A percentile compares a stretch with the other conserved stretches of the same genome.
phyloP scores from a whole-genome alignment of 2,797 vertebrate genomes.

The Crypturellus tataupa region DNA sequence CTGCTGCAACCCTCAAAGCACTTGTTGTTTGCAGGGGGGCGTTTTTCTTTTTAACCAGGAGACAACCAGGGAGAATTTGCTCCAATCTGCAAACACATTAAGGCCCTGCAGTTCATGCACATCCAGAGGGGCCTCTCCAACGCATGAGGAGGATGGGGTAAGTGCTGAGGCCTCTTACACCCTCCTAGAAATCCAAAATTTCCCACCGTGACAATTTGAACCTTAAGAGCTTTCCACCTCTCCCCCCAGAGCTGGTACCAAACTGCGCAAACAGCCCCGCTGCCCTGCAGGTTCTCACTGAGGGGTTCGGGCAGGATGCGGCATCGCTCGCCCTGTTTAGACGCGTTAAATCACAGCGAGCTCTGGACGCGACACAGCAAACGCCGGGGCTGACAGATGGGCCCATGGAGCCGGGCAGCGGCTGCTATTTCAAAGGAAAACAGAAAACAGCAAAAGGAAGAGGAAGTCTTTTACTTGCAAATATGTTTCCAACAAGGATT shows the following conservation, averaged over 20 bases:
- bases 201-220: neutral
- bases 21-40: neutral
- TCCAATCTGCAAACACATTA: slow-evolving; percentile 18
- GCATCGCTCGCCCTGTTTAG: slow-evolving; percentile 85
- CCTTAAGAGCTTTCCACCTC: neutral
- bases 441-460: neutral
- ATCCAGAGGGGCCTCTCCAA: neutral
- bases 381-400: slow-evolving; percentile 61
- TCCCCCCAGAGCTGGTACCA: slow-evolving; percentile 69
- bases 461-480: neutral
- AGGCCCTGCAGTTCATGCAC: neutral
- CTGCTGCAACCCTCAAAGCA: neutral
- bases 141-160: neutral
- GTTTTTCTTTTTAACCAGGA: neutral
- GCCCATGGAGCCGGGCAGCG: neutral
- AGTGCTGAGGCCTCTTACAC: neutral
- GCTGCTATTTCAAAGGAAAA: neutral
- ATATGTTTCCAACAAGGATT: accelerated
- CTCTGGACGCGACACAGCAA: slow-evolving; percentile 81
- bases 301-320: slow-evolving; percentile 65
- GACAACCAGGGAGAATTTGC: neutral
- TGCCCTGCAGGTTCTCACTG: slow-evolving; percentile 81
- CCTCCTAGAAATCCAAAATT: neutral
- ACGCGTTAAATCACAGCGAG: slow-evolving; percentile 78
- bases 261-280: slow-evolving; percentile 79